Conservation (phyloP, 2,888 invertebrate species). For the Orthosia cruda region DNA sequence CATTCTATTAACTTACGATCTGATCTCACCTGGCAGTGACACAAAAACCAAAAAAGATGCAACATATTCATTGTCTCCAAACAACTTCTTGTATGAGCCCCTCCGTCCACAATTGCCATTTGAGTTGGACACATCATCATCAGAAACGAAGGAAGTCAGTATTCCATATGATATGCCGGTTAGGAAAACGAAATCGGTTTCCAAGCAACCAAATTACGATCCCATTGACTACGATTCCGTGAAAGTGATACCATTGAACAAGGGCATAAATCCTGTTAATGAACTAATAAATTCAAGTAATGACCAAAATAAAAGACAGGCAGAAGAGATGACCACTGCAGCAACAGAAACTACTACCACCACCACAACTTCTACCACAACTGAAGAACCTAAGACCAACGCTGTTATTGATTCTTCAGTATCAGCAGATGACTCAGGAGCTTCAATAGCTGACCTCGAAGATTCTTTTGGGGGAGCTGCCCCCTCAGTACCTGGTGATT, state of each 20-base stretch:
- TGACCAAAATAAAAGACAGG: slow-evolving; percentile 85
- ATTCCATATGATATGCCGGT: slow-evolving; percentile 86
- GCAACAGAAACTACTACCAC: slow-evolving; percentile 58
- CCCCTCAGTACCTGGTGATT: slow-evolving; percentile 91
- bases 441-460: slow-evolving; percentile 93
- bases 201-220: slow-evolving; percentile 78
- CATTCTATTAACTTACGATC: slow-evolving; percentile 85
- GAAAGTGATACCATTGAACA: slow-evolving; percentile 87
- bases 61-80: slow-evolving; percentile 72
- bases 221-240: slow-evolving; percentile 87
- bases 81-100: slow-evolving; percentile 85
- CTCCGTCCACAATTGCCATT: slow-evolving; percentile 83
- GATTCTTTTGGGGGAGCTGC: slow-evolving; percentile 95
- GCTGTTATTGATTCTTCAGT: slow-evolving; percentile 77
- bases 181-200: slow-evolving; percentile 79
- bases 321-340: slow-evolving; percentile 63
- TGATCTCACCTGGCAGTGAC: slow-evolving; percentile 79
- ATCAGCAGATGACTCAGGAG: slow-evolving; percentile 88
- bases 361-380: slow-evolving; percentile 67
- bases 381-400: slow-evolving; percentile 76
- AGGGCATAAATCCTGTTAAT: slow-evolving; percentile 83
- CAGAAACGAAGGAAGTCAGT: slow-evolving; percentile 80
- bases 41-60: slow-evolving; percentile 71
- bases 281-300: slow-evolving; percentile 74
- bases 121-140: slow-evolving; percentile 86